phyloP scores from a whole-genome alignment of 2,113 vertebrate genomes.

The Otocyon megalotis region DNA sequence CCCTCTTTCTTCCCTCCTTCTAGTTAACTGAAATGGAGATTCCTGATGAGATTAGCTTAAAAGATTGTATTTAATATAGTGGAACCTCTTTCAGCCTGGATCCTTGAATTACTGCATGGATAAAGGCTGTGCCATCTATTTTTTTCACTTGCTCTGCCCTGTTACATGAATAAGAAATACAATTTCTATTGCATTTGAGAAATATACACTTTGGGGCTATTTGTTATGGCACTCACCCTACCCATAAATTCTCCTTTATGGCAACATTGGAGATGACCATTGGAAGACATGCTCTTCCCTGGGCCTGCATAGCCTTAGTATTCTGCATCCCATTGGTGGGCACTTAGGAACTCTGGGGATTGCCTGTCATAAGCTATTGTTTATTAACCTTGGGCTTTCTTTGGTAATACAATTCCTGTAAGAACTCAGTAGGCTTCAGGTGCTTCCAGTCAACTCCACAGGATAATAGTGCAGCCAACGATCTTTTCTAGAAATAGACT shows the following conservation, averaged over 20 bases:
- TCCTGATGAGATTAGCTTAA: background rate
- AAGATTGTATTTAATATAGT: background rate
- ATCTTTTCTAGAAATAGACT: conserved; percentile 80
- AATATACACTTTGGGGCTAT: background rate
- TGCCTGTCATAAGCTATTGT: conserved; percentile 60
- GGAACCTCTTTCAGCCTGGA: background rate
- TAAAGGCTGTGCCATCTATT: background rate
- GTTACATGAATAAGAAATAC: background rate
- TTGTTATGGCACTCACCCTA: background rate
- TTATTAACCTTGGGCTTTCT: conserved; percentile 78
- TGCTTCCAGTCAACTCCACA: conserved; percentile 75
- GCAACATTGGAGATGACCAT: background rate
- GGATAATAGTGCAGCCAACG: conserved; percentile 66
- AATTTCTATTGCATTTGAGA: background rate
- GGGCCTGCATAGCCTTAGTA: background rate
- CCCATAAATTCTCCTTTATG: background rate
- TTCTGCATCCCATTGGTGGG: background rate
- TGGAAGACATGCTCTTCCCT: background rate
- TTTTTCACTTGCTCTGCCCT: background rate
- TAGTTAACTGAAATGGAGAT: background rate
- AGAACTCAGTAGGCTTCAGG: conserved; percentile 73
- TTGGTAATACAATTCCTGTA: conserved; percentile 77
- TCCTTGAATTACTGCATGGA: background rate
- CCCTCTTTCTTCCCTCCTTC: background rate
- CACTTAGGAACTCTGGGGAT: conserved; percentile 41